Evolutionary conservation across 2,797 vertebrate species (phyloP), one percentile per base, ranked within the genome.

Genomic region (Coregonus sp.): DNA sequence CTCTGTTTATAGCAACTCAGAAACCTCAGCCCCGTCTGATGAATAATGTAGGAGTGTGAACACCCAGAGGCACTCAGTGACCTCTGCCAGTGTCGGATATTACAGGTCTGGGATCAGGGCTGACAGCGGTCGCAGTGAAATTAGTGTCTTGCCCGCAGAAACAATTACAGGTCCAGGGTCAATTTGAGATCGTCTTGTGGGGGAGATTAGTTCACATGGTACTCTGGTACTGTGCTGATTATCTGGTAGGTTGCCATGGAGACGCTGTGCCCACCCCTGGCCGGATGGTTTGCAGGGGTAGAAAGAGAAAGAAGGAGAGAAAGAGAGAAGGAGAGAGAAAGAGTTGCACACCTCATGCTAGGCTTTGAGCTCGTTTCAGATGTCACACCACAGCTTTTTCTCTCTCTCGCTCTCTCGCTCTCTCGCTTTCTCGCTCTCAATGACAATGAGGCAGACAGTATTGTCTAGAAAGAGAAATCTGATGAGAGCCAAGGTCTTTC

Each of bases 221-320:
- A 47, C 40, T 47, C 59, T 63, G 20, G 18, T 20, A 20, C n/a
- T 61, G 59, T 25, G 20, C n/a, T 82, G 80, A 81, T 67, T 63
- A 74, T 75, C 77, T 29, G 70, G 80, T 81, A 74, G 71, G 89
- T 91, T 90, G 82, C 88, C 81, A 90, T 91, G 89, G 89, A 47
- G 84, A 91, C 29, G 33, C 18, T 4, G 72, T 75, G 75, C 75
- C 78, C 52, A 51, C 18, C 35, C 9, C 5, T 12, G 69, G 11
- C n/a, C n/a, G 12, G 18, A 2, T 25, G 47, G n/a, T 4, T 47
- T 18, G n/a, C 7, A 29, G 70, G 51, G 31, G 47, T n/a, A 56
- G 72, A 76, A 69, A 2, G 75, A 52, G 68, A 33, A 12, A 15
- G 51, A 65, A 1, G 5, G 2, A 14, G 33, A 71, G 79, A 79